Conservation (phyloP, 1,140 invertebrate genomes). For the Onthophagus taurus region DNA sequence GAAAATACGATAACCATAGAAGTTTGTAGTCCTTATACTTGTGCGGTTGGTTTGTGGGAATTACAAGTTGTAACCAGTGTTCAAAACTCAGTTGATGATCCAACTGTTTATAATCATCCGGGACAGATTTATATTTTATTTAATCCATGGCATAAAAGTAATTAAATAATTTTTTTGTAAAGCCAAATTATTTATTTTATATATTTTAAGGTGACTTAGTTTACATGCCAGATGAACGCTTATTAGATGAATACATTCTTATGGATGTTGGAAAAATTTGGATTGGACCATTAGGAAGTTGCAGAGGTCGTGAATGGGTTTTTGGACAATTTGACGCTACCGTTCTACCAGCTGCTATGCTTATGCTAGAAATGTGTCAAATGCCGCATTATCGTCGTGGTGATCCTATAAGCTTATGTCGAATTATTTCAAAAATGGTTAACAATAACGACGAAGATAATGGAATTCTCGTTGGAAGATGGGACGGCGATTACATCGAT, state of each 20-base stretch:
- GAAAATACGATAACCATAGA: not conserved
- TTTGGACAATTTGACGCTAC: constrained; percentile 61
- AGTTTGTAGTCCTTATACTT: constrained; percentile 42
- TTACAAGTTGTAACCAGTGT: constrained; percentile 47
- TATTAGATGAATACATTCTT: constrained; percentile 59
- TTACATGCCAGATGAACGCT: constrained; percentile 50
- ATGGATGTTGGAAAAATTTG: constrained; percentile 67
- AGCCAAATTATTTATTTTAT: constrained; percentile 3
- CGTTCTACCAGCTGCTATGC: constrained; percentile 50
- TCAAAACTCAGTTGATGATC: constrained; percentile 7
- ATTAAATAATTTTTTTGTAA: constrained; percentile 17
- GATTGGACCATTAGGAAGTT: constrained; percentile 52
- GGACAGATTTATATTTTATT: constrained; percentile 68
- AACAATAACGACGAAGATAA: constrained; percentile 57
- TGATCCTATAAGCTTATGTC: constrained; percentile 58
- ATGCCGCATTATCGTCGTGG: constrained; percentile 47
- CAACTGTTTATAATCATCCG: constrained; percentile 39
- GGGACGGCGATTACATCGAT: constrained; percentile 62
- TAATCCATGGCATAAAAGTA: constrained; percentile 75
- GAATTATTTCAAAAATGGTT: constrained; percentile 63
- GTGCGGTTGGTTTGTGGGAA: constrained; percentile 54
- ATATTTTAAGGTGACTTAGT: constrained; percentile 49
- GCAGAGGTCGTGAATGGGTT: constrained; percentile 57
- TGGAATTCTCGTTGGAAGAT: constrained; percentile 59
- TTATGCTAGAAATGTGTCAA: constrained; percentile 49